A percentile compares a stretch with the other conserved stretches of the same genome.
These are phyloP conservation scores for Shinisaurus crocodilurus DNA, from an alignment of 2,113 vertebrate genomes.

Conservation along the genomic window DNA sequence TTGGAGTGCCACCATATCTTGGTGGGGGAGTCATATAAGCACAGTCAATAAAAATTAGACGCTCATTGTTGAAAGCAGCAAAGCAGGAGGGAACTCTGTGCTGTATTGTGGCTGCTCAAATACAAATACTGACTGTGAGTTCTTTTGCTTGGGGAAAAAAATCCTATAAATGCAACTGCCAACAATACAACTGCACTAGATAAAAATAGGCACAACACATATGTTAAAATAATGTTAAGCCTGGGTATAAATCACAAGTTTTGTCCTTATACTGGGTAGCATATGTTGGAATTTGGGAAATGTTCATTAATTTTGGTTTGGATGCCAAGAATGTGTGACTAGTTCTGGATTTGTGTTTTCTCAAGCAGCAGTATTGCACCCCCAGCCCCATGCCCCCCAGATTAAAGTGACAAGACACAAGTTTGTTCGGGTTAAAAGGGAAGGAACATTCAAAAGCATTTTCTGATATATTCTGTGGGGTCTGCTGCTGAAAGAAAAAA, in stretches of 20 bases:
- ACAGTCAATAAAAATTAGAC: background rate
- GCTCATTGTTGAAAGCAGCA: background rate
- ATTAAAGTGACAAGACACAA: too few species aligned
- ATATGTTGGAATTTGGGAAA: background rate
- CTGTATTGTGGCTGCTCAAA: background rate
- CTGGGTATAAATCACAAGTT: background rate
- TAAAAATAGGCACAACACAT: background rate
- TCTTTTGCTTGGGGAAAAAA: background rate
- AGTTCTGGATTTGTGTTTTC: background rate
- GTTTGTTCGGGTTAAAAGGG: too few species aligned
- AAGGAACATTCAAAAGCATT: background rate
- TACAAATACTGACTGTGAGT: too few species aligned
- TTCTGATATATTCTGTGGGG: background rate
- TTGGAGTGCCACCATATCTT: background rate
- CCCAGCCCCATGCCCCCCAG: too few species aligned
- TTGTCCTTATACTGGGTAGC: background rate
- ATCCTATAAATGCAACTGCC: background rate
- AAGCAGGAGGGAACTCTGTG: background rate
- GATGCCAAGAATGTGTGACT: background rate
- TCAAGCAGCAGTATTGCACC: background rate
- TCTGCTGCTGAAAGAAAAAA: background rate
- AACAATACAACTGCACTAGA: background rate
- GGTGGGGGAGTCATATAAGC: background rate
- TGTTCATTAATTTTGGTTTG: too few species aligned
- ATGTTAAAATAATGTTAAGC: background rate